Percentiles rank a stretch among this genome's conserved stretches.
These are phyloP conservation scores for Chrysopa pallens DNA, from an alignment of 1,140 invertebrate species.

Conservation along the genomic window DNA sequence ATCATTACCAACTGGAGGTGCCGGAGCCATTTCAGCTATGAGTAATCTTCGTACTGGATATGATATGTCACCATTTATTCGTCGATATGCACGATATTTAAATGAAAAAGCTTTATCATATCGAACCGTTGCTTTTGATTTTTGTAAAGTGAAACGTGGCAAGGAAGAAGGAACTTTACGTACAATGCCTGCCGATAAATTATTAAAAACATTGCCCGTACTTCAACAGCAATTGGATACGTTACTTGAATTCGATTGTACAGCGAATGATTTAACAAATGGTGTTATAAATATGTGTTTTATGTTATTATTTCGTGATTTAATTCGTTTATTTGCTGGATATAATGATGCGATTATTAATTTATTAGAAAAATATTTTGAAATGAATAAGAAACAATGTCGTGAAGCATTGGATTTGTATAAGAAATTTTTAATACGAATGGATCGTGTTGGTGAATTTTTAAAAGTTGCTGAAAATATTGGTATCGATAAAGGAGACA, in stretches of 20 bases:
- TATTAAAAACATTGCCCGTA: conserved; percentile 91
- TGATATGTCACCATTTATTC: conserved; percentile 99
- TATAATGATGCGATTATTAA: conserved; percentile 99
- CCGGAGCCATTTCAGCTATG: background rate
- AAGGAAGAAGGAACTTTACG: conserved; percentile 94
- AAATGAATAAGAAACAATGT: conserved; percentile 99
- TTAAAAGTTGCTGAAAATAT: conserved; percentile 93
- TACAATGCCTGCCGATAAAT: conserved; percentile 93
- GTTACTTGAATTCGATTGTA: conserved; percentile 95
- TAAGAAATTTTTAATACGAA: conserved; percentile 96
- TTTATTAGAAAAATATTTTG: conserved; percentile 97
- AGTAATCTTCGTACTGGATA: conserved; percentile 51
- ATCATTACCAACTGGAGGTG: conserved; percentile 9
- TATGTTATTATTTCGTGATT: conserved; percentile 95
- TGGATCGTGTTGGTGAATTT: conserved; percentile 98
- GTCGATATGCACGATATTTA: conserved; percentile 96
- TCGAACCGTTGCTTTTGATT: conserved; percentile 96
- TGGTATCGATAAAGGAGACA: conserved; percentile 97
- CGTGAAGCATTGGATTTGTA: conserved; percentile 96
- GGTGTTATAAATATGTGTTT: conserved; percentile 98
- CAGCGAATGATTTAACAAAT: conserved; percentile 92
- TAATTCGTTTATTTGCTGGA: conserved; percentile 95
- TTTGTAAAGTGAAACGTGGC: conserved; percentile 98
- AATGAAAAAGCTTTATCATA: conserved; percentile 98
- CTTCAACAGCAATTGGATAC: conserved; percentile 91